Conservation (phyloP, 2,797 vertebrate species). For the Argentina silus region DNA sequence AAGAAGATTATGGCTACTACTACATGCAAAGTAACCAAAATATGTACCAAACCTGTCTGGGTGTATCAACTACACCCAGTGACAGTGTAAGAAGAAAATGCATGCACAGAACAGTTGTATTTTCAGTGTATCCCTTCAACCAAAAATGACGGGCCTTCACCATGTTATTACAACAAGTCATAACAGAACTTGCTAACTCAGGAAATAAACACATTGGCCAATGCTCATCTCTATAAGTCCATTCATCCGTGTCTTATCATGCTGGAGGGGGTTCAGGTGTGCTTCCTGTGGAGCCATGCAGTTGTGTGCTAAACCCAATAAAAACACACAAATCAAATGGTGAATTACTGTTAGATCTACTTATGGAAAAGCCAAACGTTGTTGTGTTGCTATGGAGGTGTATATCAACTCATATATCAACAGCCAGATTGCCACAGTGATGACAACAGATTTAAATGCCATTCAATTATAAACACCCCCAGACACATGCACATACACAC, state of each 20-base stretch:
- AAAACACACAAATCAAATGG: constrained; percentile 52
- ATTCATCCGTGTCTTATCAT: constrained; percentile 46
- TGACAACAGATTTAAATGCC: too few relatives aligned
- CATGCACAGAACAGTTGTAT: too few relatives aligned
- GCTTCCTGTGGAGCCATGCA: constrained; percentile 26
- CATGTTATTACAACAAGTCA: constrained; percentile 3
- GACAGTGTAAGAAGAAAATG: too few relatives aligned
- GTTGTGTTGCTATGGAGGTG: constrained; percentile 37
- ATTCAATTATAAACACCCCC: too few relatives aligned
- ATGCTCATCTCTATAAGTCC: constrained; percentile 49
- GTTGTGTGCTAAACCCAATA: constrained; percentile 35
- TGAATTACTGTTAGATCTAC: constrained; percentile 20
- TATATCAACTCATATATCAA: neutral
- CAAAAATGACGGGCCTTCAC: neutral
- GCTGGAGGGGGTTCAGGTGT: constrained; percentile 61
- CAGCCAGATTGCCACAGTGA: neutral
- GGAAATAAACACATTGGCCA: constrained; percentile 30
- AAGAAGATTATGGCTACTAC: too few relatives aligned
- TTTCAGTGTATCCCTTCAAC: too few relatives aligned
- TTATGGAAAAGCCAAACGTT: constrained; percentile 30
- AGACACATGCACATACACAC: constrained; percentile 2
- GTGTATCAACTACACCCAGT: too few relatives aligned
- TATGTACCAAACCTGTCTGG: too few relatives aligned
- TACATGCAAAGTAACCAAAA: too few relatives aligned
- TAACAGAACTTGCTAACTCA: constrained; percentile 44